These are phyloP conservation scores for Psilopsiagon aymara DNA, from an alignment of 2,113 vertebrate genomes.

Conservation along the genomic window DNA sequence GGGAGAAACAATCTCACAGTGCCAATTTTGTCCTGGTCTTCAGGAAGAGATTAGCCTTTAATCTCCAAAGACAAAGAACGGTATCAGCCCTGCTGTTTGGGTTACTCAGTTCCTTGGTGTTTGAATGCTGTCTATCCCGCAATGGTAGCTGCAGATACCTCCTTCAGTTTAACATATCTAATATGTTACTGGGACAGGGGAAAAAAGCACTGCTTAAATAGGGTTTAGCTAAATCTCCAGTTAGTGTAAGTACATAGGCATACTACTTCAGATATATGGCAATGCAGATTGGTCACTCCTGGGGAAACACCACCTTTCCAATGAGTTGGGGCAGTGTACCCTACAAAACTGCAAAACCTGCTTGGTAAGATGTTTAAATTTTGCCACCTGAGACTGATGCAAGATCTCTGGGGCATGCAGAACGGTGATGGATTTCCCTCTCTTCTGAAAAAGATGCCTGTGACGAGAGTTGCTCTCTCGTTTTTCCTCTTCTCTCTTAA, in stretches of 20 bases:
- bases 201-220: neutral
- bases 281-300: neutral
- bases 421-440: neutral
- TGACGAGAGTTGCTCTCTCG: neutral
- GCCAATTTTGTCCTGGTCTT: neutral
- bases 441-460: neutral
- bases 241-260: neutral
- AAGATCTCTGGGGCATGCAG: neutral
- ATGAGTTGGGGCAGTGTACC: neutral
- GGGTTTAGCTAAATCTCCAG: neutral
- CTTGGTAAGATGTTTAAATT: neutral
- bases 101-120: neutral
- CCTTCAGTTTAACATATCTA: neutral
- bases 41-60: neutral
- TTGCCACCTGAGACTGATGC: neutral
- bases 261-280: neutral
- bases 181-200: neutral
- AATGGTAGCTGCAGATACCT: neutral
- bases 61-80: neutral
- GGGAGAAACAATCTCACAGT: neutral
- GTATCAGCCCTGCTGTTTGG: neutral
- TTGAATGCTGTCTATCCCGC: neutral
- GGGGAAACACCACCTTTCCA: neutral
- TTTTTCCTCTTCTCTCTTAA: neutral
- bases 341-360: neutral